A percentile compares a stretch with the other conserved stretches of the same genome.
phyloP scores from a whole-genome alignment of 2,113 vertebrate genomes.

The Lanius ludovicianus region DNA sequence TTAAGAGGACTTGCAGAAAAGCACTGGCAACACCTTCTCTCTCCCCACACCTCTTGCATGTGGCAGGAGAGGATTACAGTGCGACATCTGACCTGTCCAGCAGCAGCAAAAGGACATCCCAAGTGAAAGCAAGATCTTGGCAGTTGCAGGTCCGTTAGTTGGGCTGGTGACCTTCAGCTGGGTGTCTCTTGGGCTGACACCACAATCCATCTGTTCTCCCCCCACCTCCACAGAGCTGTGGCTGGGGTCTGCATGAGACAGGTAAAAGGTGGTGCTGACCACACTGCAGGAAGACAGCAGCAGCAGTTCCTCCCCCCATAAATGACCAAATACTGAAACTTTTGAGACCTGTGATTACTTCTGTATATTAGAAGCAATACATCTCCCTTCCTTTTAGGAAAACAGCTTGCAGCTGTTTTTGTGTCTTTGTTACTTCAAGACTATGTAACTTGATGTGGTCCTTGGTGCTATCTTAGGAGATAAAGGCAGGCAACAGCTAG shows the following conservation, averaged over 20 bases:
- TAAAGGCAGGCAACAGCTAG: not conserved
- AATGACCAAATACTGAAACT: not conserved
- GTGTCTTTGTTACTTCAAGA: not conserved
- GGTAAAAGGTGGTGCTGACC: not conserved
- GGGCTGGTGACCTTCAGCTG: not conserved
- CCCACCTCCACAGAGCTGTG: not conserved
- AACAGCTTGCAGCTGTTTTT: not conserved
- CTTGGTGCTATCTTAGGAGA: not conserved
- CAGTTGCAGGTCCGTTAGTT: not conserved
- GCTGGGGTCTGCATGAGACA: not conserved
- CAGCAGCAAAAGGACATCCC: not conserved
- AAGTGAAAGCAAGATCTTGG: not conserved
- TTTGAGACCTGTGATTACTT: not conserved
- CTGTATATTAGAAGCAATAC: not conserved
- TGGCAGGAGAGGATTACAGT: not conserved
- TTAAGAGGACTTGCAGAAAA: slow-evolving; percentile 24
- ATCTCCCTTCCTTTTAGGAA: not conserved
- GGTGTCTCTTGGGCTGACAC: not conserved
- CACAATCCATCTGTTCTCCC: not conserved
- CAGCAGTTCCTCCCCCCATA: not conserved
- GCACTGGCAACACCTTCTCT: not conserved
- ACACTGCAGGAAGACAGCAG: not conserved
- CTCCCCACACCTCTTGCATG: not conserved
- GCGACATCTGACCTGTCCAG: not conserved
- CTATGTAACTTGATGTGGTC: not conserved